Evolutionary conservation across 2,113 vertebrate genomes (phyloP), one percentile per base, ranked within the genome.

Genomic region (Lepus timidus): DNA sequence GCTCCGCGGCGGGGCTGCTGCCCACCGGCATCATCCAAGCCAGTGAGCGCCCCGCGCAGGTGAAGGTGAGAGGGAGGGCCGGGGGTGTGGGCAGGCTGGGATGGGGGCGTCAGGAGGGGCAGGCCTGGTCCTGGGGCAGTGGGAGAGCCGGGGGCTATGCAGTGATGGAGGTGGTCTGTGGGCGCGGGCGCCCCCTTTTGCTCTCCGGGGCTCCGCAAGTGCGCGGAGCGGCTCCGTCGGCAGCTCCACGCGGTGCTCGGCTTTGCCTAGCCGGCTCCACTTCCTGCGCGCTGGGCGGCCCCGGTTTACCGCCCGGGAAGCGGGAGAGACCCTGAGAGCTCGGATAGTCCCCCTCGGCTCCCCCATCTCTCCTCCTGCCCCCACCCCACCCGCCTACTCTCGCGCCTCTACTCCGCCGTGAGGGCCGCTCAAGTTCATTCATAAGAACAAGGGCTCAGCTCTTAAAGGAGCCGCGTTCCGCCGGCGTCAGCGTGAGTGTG

Each of bases 1-100:
- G 91, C 68, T 97, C 96, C 62, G 94, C 97, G 2, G 88, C 97
- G 14, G 98, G 98, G 74, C 96, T 98, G 89, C 96, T 98, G 82
- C 97, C 98, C 90, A 51, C 97, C 7, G 17, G 88, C 78, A 91
- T 96, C 94, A 96, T 95, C 31, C 97, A 95, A 84, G 83, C 90
- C 29, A 87, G 96, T 64, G 97, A 98, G 94, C 94, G 19, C 7
- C 88, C 86, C 16, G 88, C 73, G 75, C 96, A 96, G 88, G 96
- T 94, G 88, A 96, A 96, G 92, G 94, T 95, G 51, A 96, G 97
- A 65, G 23, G 49, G 51, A 83, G 10, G 65, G 31, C n/a, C 6
- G 62, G 64, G 52, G 67, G 20, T 9, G 17, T 22, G 64, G 13
- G 75, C 19, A 20, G 94, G 55, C 85, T 75, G 51, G 10, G 58